Conservation (phyloP, 2,797 vertebrate genomes). For the Melanotaenia trifasciata region DNA sequence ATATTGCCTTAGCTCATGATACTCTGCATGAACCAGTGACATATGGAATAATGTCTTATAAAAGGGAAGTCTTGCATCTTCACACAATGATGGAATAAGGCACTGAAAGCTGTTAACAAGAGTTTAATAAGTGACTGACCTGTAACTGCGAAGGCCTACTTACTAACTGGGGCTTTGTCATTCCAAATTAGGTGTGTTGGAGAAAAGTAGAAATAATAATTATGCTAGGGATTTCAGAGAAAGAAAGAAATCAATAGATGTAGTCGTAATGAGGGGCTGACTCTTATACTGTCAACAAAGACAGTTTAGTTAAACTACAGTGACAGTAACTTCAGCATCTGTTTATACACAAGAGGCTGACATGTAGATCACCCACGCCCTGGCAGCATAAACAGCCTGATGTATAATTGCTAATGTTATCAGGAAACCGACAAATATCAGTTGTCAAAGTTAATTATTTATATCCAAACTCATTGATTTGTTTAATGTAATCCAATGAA, state of each 20-base stretch:
- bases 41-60: not conserved
- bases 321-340: not conserved
- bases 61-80: not conserved
- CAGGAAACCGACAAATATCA: not conserved
- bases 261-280: too few relatives aligned
- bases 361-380: not conserved
- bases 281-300: not conserved
- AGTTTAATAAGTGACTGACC: not conserved
- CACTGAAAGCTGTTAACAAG: not conserved
- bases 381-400: not conserved
- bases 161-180: not conserved
- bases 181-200: not conserved
- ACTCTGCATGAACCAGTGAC: not conserved
- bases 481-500: not conserved
- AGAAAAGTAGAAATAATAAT: not conserved
- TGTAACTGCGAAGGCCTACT: not conserved
- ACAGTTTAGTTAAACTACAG: not conserved
- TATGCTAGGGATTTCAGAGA: too few relatives aligned
- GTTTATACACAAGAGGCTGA: not conserved
- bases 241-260: not conserved
- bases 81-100: not conserved
- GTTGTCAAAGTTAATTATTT: not conserved
- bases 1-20: slow-evolving; percentile 8
- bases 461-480: not conserved
- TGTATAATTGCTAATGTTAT: not conserved